Evolutionary conservation across 2,888 invertebrate genomes (phyloP), one percentile per base, ranked within the genome.

Genomic region (Antheraea assamensis): DNA sequence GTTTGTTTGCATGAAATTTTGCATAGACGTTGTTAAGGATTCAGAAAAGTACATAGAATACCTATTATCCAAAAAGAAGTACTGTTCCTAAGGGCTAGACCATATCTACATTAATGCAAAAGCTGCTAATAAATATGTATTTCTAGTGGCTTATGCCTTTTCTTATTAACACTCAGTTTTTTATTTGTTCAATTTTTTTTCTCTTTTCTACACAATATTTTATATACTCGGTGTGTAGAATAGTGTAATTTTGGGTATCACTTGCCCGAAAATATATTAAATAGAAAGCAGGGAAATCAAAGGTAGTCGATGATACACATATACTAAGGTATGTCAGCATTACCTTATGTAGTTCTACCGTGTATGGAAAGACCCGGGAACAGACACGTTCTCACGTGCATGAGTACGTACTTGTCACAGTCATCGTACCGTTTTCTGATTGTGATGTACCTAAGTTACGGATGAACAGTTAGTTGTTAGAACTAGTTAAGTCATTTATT

Each of bases 381-480:
- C 80, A 81, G 84, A 83, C 88, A 80, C 81, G 88, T 88, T 90
- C 88, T 89, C 92, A 91, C 91, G 88, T 88, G 83, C 83, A 78
- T 30, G 30, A 64, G 30, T 64, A 64, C 61, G 30, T 64, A 64
- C 61, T 79, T 79, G 84, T 81, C 83, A 80, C 83, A 82, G 79
- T 80, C 79, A 72, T 30, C 31, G 21, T 42, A 55, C 72, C 31
- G 49, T 71, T 49, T 71, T 52, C 72, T 47, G 49, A 17, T 68
- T 19, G n/a, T 17, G 30, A 30, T 64, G 30, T 64, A 30, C 61
- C 17, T 61, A 64, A 64, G 61, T 30, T 27, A 61, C 61, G 61
- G 24, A 61, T 61, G 17, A 64, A 64, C 61, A 64, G 61, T 64
- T 64, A 64, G 30, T 64, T 64, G 61, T 64, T 30, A 30, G 17